Evolutionary conservation across 2,113 vertebrate genomes (phyloP).

Genomic region (Marmota monax): DNA sequence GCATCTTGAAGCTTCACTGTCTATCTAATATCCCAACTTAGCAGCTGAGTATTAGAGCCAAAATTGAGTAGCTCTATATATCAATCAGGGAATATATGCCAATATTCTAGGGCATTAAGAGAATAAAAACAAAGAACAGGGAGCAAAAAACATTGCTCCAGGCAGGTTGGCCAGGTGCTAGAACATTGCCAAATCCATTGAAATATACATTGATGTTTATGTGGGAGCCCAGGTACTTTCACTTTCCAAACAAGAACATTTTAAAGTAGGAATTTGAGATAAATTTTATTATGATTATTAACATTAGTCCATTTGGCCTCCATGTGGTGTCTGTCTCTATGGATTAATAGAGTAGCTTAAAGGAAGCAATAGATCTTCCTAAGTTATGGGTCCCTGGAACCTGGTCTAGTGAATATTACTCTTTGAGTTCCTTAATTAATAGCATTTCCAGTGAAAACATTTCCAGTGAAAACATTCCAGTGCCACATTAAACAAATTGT

Average conservation of each 20-base stretch:
- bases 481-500: constrained; percentile 10
- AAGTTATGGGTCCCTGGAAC: neutral
- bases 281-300: constrained; percentile 1
- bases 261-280: neutral
- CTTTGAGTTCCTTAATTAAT: neutral
- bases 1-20: neutral
- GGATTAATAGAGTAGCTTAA: neutral
- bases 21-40: neutral
- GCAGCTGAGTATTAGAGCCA: neutral
- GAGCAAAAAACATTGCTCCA: neutral
- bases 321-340: neutral
- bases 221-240: neutral
- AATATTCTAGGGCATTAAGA: neutral
- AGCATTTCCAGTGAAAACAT: neutral
- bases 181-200: too few species aligned
- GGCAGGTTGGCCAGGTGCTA: neutral
- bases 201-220: neutral
- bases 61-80: neutral
- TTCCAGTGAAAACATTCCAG: neutral
- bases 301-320: neutral
- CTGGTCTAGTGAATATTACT: neutral
- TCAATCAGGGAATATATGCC: neutral
- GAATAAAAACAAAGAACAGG: neutral
- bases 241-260: neutral
- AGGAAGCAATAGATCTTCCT: neutral